Percentiles rank a stretch among this genome's conserved stretches.
Evolutionary conservation across 2,797 vertebrate species (phyloP).

Genomic region (Centropyge bicolor): DNA sequence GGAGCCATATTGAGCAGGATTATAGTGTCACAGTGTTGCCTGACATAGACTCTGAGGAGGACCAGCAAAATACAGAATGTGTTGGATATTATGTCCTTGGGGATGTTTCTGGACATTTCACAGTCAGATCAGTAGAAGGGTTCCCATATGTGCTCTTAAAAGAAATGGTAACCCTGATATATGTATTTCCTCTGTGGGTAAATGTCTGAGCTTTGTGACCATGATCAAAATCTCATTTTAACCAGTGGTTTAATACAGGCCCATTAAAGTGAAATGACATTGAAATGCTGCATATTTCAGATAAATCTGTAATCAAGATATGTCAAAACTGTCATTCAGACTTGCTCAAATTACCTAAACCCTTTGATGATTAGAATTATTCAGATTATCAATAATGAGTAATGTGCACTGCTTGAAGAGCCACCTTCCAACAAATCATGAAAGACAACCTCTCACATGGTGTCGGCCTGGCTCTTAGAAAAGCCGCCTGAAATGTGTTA

Average conservation of each 20-base stretch:
- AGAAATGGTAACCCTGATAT: neutral
- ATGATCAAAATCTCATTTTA: neutral
- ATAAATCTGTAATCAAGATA: neutral
- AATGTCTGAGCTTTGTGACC: neutral
- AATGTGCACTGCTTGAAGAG: neutral
- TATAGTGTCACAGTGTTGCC: neutral
- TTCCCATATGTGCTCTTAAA: neutral
- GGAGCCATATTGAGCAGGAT: constrained; percentile 19
- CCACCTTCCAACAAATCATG: constrained; percentile 10
- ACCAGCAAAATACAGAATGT: neutral
- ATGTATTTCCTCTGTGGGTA: neutral
- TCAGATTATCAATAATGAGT: constrained; percentile 1
- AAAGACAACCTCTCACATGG: constrained; percentile 4
- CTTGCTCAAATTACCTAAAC: neutral
- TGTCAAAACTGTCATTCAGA: constrained; percentile 11
- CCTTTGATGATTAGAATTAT: neutral
- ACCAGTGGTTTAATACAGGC: neutral
- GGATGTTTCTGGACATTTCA: neutral
- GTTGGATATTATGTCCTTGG: constrained; percentile 25
- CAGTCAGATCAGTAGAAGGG: neutral
- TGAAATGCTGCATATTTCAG: neutral
- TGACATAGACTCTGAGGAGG: constrained; percentile 4
- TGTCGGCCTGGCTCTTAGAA: neutral
- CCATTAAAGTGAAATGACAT: neutral
- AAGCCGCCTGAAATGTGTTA: constrained; percentile 1